phyloP scores from a whole-genome alignment of 2,113 vertebrate genomes.

The Agapornis roseicollis region DNA sequence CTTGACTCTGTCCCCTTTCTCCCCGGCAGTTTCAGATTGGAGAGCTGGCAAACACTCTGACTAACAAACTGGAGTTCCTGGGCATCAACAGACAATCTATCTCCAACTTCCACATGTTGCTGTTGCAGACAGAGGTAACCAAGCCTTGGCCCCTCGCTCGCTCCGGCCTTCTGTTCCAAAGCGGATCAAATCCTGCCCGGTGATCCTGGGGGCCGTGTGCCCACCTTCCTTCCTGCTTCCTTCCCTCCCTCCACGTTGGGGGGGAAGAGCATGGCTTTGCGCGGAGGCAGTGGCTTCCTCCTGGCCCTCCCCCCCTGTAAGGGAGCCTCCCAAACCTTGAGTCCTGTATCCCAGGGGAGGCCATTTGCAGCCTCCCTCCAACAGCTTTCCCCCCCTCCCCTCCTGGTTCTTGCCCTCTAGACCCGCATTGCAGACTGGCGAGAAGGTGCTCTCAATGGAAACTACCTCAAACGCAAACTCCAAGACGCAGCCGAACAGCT shows the following conservation, averaged over 20 bases:
- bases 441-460: conserved; percentile 96
- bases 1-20: conserved; percentile 30
- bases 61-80: conserved; percentile 97
- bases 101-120: conserved; percentile 97
- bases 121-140: conserved; percentile 95
- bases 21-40: conserved; percentile 94
- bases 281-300: neutral
- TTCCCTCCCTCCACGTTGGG: neutral
- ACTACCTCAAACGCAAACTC: conserved; percentile 96
- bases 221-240: neutral
- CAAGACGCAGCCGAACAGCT: conserved; percentile 98
- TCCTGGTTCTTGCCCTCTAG: conserved; percentile 71
- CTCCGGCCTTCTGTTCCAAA: conserved; percentile 27
- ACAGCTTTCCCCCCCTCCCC: neutral
- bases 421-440: conserved; percentile 98
- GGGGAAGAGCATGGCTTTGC: conserved; percentile 1
- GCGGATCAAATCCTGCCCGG: neutral
- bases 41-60: conserved; percentile 96
- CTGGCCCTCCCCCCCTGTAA: neutral
- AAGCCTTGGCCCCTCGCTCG: conserved; percentile 45
- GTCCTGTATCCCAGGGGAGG: neutral
- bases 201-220: neutral
- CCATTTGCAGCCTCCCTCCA: neutral
- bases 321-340: conserved; percentile 6
- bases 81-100: conserved; percentile 95